These are phyloP conservation scores for Phylloscopus whistleri DNA, from an alignment of 2,113 vertebrate species.

Conservation along the genomic window DNA sequence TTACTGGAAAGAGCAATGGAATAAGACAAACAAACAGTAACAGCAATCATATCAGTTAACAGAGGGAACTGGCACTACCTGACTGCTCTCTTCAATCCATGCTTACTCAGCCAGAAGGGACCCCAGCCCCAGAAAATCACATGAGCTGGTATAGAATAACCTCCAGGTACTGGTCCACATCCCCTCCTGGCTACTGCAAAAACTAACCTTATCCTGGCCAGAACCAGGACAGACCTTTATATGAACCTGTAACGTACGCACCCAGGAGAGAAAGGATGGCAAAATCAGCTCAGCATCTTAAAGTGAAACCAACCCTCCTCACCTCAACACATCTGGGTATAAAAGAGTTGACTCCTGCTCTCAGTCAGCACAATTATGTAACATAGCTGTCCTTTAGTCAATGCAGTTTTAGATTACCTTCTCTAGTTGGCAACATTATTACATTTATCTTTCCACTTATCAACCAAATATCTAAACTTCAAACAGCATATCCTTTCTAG, in stretches of 20 bases:
- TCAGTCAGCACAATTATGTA: not conserved
- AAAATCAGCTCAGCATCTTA: not conserved
- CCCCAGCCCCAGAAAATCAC: not conserved
- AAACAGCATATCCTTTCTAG: not conserved
- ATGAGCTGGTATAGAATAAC: not conserved
- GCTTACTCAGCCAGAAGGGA: not conserved
- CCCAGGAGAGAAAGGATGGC: not conserved
- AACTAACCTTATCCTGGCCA: not conserved
- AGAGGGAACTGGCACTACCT: not conserved
- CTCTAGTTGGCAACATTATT: not conserved
- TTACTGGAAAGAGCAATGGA: not conserved
- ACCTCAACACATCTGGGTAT: not conserved
- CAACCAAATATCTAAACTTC: slow-evolving; percentile 21
- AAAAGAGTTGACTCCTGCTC: not conserved
- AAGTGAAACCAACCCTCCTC: not conserved
- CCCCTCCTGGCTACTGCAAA: not conserved
- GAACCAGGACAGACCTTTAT: not conserved
- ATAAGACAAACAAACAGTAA: not conserved
- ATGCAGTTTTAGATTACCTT: not conserved
- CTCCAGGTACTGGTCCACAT: not conserved
- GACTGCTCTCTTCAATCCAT: fast-evolving
- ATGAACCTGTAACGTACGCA: not conserved
- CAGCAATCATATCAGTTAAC: not conserved
- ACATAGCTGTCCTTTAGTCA: not conserved
- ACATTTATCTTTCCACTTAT: slow-evolving; percentile 9